Evolutionary conservation across 1,140 invertebrate species (phyloP), one percentile per base, ranked within the genome.

Genomic region (Carcinoscorpius rotundicauda): DNA sequence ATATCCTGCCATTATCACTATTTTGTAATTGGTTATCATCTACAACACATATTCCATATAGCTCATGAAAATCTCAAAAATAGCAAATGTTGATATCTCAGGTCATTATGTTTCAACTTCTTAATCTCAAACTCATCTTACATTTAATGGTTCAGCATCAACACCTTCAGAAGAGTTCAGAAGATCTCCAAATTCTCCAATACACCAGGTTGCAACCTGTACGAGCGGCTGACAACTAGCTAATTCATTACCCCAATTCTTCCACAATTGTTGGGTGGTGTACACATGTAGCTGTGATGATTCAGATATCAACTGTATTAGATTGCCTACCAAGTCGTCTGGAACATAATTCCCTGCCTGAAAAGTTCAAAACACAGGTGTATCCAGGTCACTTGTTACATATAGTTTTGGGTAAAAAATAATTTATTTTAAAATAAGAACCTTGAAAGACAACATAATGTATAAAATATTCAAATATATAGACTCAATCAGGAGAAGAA

Each of bases 341-440:
- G 93, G 84, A 3, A 98, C 88, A 78, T 94, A 94, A 80, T 98
- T 98, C 63, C 96, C 97, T 71, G 93, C 91, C 92, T 94, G 74
- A 49, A 73, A 72, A 64, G 62, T 53, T 64, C 29, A 62, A 62
- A 29, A 29, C 29, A 29, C 29, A 29, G 29, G 29, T 29, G 29
- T 29, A 29, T 29, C 29, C 29, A 29, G 29, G 29, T 29, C 29
- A 29, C 29, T 29, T 29, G 29, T 29, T 1, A 29, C 29, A 29
- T 29, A 29, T 29, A 29, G 2, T 29, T 29, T 29, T 29, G 29
- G 29, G 29, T 29, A 29, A 29, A 29, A 29, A 29, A 29, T 29
- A 29, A 58, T 49, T 11, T 3, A 66, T 9, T 10, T 72, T 70
- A 72, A 73, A 71, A 67, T 60, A 60, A 61, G 59, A n/a, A 55